These are phyloP conservation scores for Drosophila punjabiensis DNA, from an alignment of 1,140 invertebrate species.

Conservation along the genomic window DNA sequence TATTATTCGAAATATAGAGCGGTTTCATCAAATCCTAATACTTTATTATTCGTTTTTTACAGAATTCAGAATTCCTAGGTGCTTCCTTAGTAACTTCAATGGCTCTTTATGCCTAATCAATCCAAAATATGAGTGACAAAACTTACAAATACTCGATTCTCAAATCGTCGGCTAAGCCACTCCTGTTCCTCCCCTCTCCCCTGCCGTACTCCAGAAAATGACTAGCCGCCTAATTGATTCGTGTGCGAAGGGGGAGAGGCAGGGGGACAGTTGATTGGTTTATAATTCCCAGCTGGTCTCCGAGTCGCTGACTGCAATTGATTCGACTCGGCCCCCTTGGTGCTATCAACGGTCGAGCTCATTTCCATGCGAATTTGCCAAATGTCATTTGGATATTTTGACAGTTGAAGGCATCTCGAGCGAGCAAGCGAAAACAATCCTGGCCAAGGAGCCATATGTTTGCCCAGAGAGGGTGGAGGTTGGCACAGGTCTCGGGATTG, in stretches of 20 bases:
- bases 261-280: slow-evolving; percentile 12
- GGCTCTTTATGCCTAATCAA: neutral
- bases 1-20: too few relatives aligned
- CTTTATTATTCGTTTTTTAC: too few relatives aligned
- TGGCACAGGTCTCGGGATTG: too few relatives aligned
- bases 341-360: slow-evolving; percentile 30
- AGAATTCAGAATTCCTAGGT: neutral
- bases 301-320: slow-evolving; percentile 26
- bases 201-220: neutral
- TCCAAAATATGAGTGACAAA: neutral
- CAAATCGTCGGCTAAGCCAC: neutral
- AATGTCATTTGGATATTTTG: slow-evolving; percentile 50
- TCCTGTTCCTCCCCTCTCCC: neutral
- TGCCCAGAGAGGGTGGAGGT: neutral
- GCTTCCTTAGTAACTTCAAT: neutral
- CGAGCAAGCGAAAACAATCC: slow-evolving; percentile 35
- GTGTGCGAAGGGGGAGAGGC: neutral
- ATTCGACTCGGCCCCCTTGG: slow-evolving; percentile 12
- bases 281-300: slow-evolving; percentile 40
- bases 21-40: too few relatives aligned
- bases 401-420: slow-evolving; percentile 33
- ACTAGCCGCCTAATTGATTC: slow-evolving; percentile 31
- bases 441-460: slow-evolving; percentile 34
- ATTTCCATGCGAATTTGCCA: slow-evolving; percentile 48
- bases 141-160: neutral